A percentile compares a stretch with the other conserved stretches of the same genome.
Evolutionary conservation across 37 sponge, comb jelly and placozoan genomes (phyloP).

Genomic region (Geodia barretti): DNA sequence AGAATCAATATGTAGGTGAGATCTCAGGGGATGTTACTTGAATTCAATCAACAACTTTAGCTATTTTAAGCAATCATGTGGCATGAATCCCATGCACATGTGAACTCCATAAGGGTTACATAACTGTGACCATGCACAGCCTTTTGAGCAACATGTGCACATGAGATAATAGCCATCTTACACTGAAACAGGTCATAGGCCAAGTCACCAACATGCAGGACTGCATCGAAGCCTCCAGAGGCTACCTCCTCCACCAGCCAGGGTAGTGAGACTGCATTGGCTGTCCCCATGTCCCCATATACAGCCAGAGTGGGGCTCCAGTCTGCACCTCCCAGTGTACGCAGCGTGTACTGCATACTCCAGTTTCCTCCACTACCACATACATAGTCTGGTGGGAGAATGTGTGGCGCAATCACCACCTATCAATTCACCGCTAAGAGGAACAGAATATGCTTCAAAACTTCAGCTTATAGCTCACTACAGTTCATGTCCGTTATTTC

Average conservation of each 20-base stretch:
- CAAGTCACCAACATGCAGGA: conserved; percentile 26
- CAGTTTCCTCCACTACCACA: conserved; percentile 33
- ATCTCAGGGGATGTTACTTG: too few relatives aligned
- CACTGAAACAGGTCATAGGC: conserved; percentile 33
- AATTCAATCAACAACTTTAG: too few relatives aligned
- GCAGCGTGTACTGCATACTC: conserved; percentile 16
- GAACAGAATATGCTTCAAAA: too few relatives aligned
- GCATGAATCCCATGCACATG: too few relatives aligned
- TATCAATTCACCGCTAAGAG: too few relatives aligned
- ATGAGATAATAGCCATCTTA: neutral
- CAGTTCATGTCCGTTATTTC: too few relatives aligned
- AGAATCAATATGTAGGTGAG: too few relatives aligned
- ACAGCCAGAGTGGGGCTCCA: conserved; percentile 18
- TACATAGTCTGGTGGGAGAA: conserved; percentile 2
- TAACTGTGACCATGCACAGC: too few relatives aligned
- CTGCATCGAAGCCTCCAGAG: conserved; percentile 14
- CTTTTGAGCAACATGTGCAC: too few relatives aligned
- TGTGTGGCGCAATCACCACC: neutral
- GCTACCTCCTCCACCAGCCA: conserved; percentile 7
- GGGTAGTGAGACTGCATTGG: conserved; percentile 28
- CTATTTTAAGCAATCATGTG: too few relatives aligned
- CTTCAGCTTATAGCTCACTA: too few relatives aligned
- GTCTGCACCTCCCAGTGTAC: neutral
- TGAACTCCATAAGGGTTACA: too few relatives aligned
- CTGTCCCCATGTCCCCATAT: conserved; percentile 27